These are phyloP conservation scores for Pseudocheirus occidentalis DNA, from an alignment of 2,797 vertebrate species.

Conservation along the genomic window DNA sequence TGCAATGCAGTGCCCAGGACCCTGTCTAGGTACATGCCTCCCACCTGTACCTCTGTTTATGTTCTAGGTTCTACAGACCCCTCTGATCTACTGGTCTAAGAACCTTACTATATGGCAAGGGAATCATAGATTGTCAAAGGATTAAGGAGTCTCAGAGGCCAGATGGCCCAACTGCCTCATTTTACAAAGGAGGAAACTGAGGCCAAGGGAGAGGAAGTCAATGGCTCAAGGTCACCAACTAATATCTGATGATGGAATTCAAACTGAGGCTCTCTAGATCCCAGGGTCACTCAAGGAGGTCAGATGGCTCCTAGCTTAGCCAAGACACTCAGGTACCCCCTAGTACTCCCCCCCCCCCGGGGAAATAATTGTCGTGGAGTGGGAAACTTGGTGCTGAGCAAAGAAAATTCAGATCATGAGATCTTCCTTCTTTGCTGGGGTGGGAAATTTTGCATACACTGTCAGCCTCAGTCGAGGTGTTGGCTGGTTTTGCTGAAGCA, in stretches of 20 bases:
- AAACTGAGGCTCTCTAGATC: background rate
- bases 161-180: background rate
- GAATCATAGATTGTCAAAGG: background rate
- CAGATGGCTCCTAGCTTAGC: background rate
- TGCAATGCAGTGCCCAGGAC: background rate
- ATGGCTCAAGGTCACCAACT: background rate
- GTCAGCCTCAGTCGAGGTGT: background rate
- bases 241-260: background rate
- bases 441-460: background rate
- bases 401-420: background rate
- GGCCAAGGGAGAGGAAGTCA: background rate
- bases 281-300: background rate
- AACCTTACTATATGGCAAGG: background rate
- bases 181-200: background rate
- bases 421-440: background rate
- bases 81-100: background rate
- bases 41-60: background rate
- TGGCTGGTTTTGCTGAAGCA: background rate
- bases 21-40: background rate
- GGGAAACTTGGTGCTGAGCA: background rate
- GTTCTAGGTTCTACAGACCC: background rate
- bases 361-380: background rate
- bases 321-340: background rate
- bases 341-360: background rate
- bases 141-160: background rate